Conservation (phyloP, 35 echinoderm and acorn worm species). For the Lytechinus variegatus region DNA sequence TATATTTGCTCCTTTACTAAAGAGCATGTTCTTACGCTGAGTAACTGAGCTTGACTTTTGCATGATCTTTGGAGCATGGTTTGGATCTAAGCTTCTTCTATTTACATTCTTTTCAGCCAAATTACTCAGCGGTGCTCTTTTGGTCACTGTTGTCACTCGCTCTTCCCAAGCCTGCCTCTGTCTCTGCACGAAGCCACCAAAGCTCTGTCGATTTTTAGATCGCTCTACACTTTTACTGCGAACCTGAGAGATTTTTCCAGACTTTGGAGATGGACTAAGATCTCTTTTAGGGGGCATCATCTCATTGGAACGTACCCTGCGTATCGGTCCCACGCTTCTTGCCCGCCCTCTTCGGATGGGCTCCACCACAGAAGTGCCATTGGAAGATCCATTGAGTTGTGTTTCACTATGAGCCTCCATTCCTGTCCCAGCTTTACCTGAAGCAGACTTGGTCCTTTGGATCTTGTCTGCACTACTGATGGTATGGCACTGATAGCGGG, state of each 20-base stretch:
- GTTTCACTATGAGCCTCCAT: slow-evolving; percentile 21
- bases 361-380: slow-evolving; percentile 19
- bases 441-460: slow-evolving; percentile 23
- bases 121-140: slow-evolving; percentile 25
- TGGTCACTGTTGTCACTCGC: slow-evolving; percentile 29
- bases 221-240: slow-evolving; percentile 49
- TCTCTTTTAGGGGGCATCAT: slow-evolving; percentile 31
- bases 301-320: slow-evolving; percentile 48
- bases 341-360: slow-evolving; percentile 22
- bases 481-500: slow-evolving; percentile 40
- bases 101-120: slow-evolving; percentile 9
- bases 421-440: slow-evolving; percentile 13
- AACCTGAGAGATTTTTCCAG: neutral
- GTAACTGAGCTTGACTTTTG: slow-evolving; percentile 6
- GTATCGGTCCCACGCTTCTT: slow-evolving; percentile 49
- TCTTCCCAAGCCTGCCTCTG: slow-evolving; percentile 46
- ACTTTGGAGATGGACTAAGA: slow-evolving; percentile 39
- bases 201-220: slow-evolving; percentile 28
- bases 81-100: slow-evolving; percentile 42
- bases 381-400: slow-evolving; percentile 43
- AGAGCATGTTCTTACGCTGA: slow-evolving; percentile 39
- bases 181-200: slow-evolving; percentile 42
- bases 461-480: slow-evolving; percentile 49
- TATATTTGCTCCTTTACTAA: slow-evolving; percentile 35
- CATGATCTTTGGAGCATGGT: slow-evolving; percentile 47